Conservation (phyloP, 1,140 invertebrate genomes). For the Penaeus japonicus region DNA sequence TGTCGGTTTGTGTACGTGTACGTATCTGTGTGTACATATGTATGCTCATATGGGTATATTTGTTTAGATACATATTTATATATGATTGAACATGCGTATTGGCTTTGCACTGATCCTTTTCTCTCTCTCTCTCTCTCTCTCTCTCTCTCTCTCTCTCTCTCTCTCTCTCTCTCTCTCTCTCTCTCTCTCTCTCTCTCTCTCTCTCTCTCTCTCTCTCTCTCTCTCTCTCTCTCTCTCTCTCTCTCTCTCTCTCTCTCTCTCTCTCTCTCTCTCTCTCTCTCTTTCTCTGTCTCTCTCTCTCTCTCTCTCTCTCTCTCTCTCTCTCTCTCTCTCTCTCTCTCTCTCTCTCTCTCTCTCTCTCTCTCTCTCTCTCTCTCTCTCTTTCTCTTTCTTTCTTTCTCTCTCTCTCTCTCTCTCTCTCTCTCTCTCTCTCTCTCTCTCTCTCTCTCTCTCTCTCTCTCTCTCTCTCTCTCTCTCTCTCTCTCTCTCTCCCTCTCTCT, state of each 20-base stretch:
- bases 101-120: too few relatives aligned
- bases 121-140: neutral
- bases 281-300: neutral
- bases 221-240: conserved; percentile 1
- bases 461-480: neutral
- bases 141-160: neutral
- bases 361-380: neutral
- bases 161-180: neutral
- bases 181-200: neutral
- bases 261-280: conserved; percentile 1
- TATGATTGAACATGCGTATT: too few relatives aligned
- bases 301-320: neutral
- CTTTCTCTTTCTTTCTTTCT: neutral
- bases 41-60: neutral
- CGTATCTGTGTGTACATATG: neutral
- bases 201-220: neutral
- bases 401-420: neutral
- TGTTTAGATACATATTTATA: neutral
- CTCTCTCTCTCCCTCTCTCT: neutral
- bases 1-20: too few relatives aligned
- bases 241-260: neutral
- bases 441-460: conserved; percentile 1
- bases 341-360: neutral
- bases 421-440: conserved; percentile 1
- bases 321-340: neutral